These are phyloP conservation scores for Papilio protenor DNA, from an alignment of 2,888 invertebrate species.

Conservation along the genomic window DNA sequence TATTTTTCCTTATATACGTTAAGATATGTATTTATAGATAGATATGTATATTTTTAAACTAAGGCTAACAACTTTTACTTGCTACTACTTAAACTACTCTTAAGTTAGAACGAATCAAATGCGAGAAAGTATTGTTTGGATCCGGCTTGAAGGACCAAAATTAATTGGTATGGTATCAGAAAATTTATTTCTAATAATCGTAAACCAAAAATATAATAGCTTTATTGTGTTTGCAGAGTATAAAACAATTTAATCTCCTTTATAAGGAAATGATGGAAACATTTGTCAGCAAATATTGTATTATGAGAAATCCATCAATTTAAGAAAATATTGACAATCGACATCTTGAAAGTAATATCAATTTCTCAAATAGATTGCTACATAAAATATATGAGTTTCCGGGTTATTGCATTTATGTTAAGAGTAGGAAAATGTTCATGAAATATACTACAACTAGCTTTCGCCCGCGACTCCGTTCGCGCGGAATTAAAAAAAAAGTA, in stretches of 20 bases:
- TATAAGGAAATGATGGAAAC: slow-evolving; percentile 1
- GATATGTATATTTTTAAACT: neutral
- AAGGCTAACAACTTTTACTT: no score
- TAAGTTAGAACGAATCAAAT: no score
- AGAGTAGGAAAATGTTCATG: no score
- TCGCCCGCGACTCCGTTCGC: no score
- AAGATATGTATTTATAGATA: neutral
- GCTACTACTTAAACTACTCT: no score
- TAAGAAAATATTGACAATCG: slow-evolving; percentile 29
- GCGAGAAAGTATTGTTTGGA: no score
- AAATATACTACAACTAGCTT: no score
- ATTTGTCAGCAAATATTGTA: slow-evolving; percentile 32
- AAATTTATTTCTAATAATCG: neutral
- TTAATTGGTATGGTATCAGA: neutral
- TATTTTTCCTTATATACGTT: neutral
- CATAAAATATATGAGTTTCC: neutral
- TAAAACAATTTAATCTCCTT: neutral
- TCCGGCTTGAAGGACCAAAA: neutral
- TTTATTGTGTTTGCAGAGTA: neutral
- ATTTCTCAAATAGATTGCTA: neutral
- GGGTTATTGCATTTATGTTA: neutral
- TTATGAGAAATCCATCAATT: slow-evolving; percentile 32
- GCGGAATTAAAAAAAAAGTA: no score
- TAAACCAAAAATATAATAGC: neutral
- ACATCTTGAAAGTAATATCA: slow-evolving; percentile 5